Base-by-base conservation (phyloP, 2,113 vertebrate species). In the Dunckerocampus dactyliophorus region DNA sequence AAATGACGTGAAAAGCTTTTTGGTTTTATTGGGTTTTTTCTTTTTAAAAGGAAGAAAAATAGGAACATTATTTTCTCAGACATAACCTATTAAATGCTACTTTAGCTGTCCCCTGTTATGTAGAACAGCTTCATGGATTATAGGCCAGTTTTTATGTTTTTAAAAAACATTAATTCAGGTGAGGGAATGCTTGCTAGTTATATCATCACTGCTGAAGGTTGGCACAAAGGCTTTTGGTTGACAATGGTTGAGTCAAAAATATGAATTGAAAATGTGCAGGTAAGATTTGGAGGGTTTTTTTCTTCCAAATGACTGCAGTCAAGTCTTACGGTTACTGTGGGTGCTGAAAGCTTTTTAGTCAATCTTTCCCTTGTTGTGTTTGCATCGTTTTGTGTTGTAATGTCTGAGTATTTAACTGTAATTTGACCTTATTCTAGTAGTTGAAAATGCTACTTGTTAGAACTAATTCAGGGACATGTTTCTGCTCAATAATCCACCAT, bases 381-480 rank as follows among this genome's bases (percentile, higher is more conserved):
- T 72, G 70, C 69, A 67, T 85, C 55, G 47, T 82, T 81, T 79
- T 80, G 79, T 84, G 72, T 81, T 79, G 76, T 85, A 80, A 63
- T 67, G 84, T 86, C 78, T 74, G 42, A 76, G 68, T 84, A 77
- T 85, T 80, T 80, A 77, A 76, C 76, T 78, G 79, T 82, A 60
- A 83, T 76, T 83, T 62, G 28, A 62, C 47, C 65, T 65, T 82
- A 81, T 79, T 70, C 69, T 87, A 71, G 77, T 75, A 83, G 78
- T 77, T 54, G 68, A 71, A 72, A 68, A 82, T 60, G 67, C 61
- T 82, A 52, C 82, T 81, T 70, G 63, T 62, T 88, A 85, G 83
- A 76, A 78, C 68, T 86, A 88, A 85, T 82, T 88, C 82, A 86
- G 84, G 87, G 82, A 80, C 77, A 80, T 68, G 64, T 83, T 73